Percentiles rank a stretch among this genome's conserved stretches.
Evolutionary conservation across 2,888 invertebrate genomes (phyloP).

Genomic region (Aelia acuminata): DNA sequence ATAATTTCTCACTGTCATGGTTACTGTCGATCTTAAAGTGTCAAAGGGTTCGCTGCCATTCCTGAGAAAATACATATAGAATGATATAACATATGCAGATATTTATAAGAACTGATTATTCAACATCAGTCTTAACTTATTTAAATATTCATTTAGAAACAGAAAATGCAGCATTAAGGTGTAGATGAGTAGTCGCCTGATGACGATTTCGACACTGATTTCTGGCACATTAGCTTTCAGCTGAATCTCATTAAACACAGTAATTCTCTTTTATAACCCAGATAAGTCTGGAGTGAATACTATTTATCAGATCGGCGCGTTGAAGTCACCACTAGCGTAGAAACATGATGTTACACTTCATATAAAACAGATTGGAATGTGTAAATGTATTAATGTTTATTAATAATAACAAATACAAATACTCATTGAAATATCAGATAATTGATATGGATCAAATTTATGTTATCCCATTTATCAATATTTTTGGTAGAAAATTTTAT

Average conservation of each 20-base stretch:
- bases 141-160: neutral
- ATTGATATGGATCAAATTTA: too few species aligned
- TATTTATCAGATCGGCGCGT: neutral
- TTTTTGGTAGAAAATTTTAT: too few species aligned
- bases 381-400: too few species aligned
- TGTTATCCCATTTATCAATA: too few species aligned
- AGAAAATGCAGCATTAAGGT: neutral
- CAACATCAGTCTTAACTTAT: neutral
- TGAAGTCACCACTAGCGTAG: neutral
- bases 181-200: neutral
- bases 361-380: too few species aligned
- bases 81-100: neutral
- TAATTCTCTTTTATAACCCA: neutral
- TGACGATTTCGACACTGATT: neutral
- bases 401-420: too few species aligned
- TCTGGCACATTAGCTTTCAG: neutral
- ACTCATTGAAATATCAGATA: too few species aligned
- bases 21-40: too few species aligned
- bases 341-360: too few species aligned
- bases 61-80: neutral
- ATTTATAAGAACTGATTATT: neutral
- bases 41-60: too few species aligned
- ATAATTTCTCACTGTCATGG: too few species aligned
- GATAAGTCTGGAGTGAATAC: neutral
- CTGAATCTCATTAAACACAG: neutral